These are phyloP conservation scores for Poeciliopsis paucimaculata DNA, from an alignment of 2,797 vertebrate species.

Conservation along the genomic window DNA sequence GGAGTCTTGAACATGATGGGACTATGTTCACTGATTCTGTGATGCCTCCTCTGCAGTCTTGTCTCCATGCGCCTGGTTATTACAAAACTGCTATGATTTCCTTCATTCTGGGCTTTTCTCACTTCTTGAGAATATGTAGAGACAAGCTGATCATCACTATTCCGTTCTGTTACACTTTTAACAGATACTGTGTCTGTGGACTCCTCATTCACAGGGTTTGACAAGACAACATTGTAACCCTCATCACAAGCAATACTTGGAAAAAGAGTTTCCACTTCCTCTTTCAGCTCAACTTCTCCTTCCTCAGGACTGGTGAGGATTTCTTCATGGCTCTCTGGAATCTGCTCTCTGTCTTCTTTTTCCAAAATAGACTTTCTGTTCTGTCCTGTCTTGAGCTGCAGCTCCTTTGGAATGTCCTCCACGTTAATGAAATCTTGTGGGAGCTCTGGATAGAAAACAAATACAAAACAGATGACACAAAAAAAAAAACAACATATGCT, in stretches of 20 bases:
- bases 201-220: not conserved
- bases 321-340: constrained; percentile 17
- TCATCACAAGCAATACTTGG: not conserved
- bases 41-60: not conserved
- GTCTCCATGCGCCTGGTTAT: not conserved
- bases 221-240: not conserved
- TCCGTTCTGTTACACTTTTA: not conserved
- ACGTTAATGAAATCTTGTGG: not conserved
- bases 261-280: constrained; percentile 6
- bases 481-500: not conserved
- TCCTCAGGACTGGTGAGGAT: not conserved
- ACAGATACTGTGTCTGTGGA: not conserved
- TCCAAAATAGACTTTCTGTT: not conserved
- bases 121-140: not conserved
- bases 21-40: not conserved
- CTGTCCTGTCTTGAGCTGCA: not conserved
- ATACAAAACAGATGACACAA: not conserved
- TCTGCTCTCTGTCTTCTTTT: not conserved
- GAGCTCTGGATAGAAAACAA: constrained; percentile 9
- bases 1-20: not conserved
- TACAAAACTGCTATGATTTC: not conserved
- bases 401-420: not conserved
- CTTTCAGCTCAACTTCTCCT: constrained; percentile 13
- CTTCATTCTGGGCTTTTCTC: not conserved
- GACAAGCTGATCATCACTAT: not conserved